phyloP scores from a whole-genome alignment of 2,113 vertebrate species.

The Alethe castanea region DNA sequence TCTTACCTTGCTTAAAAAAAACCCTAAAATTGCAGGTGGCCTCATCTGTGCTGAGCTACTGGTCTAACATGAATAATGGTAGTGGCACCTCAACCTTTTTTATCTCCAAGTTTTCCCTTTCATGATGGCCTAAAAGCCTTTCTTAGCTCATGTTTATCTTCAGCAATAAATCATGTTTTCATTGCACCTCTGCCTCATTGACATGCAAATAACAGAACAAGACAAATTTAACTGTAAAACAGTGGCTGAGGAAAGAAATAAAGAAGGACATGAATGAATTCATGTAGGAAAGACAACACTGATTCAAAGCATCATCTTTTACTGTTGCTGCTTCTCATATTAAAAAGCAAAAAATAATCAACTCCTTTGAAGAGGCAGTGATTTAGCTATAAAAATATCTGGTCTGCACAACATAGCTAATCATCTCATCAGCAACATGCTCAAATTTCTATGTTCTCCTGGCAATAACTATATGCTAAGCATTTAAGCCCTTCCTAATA shows the following conservation, averaged over 20 bases:
- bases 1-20: background rate
- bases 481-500: background rate
- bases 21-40: background rate
- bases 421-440: background rate
- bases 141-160: background rate
- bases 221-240: background rate
- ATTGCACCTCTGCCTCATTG: background rate
- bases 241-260: background rate
- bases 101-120: background rate
- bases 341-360: background rate
- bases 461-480: background rate
- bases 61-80: background rate
- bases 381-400: background rate
- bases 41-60: background rate
- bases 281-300: background rate
- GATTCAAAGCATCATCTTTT: background rate
- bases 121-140: background rate
- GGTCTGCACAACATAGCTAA: background rate
- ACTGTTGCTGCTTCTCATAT: background rate
- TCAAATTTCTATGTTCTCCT: background rate
- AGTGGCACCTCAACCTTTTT: background rate
- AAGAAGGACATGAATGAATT: background rate
- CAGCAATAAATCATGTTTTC: constrained; percentile 14
- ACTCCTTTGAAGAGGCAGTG: background rate
- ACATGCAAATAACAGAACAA: constrained; percentile 1